phyloP scores from a whole-genome alignment of 2,113 vertebrate species.

The Promerops cafer region DNA sequence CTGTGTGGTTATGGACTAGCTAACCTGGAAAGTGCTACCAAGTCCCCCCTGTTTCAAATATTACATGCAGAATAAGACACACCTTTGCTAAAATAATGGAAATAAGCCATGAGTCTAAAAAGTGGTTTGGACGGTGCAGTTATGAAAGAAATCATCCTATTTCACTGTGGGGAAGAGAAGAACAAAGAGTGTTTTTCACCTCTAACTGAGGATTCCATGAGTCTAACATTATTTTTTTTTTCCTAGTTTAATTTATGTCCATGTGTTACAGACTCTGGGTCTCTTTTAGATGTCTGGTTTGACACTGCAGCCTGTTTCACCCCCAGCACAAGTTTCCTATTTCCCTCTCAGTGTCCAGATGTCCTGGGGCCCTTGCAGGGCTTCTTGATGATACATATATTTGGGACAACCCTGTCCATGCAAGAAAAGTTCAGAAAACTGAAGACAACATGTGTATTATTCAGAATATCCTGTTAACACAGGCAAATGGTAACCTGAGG shows the following conservation, averaged over 20 bases:
- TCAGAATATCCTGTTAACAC: background rate
- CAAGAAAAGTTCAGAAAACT: background rate
- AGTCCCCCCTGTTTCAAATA: background rate
- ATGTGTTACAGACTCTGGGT: background rate
- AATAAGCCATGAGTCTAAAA: background rate
- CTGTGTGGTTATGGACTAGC: background rate
- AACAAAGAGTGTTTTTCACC: background rate
- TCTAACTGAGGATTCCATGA: background rate
- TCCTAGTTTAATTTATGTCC: background rate
- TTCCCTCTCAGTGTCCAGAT: background rate
- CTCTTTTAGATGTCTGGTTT: background rate
- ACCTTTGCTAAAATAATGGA: conserved; percentile 1
- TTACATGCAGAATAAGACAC: background rate
- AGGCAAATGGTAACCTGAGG: background rate
- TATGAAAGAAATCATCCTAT: background rate
- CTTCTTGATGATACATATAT: background rate
- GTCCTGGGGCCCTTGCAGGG: background rate
- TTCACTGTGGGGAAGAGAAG: background rate
- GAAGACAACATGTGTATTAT: background rate
- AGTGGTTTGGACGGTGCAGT: background rate
- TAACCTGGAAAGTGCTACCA: background rate
- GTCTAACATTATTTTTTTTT: background rate
- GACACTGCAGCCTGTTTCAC: background rate
- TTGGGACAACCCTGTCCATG: background rate
- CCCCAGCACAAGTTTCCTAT: background rate